Evolutionary conservation across 2,888 invertebrate genomes (phyloP).

Genomic region (Agriopis aurantiaria): DNA sequence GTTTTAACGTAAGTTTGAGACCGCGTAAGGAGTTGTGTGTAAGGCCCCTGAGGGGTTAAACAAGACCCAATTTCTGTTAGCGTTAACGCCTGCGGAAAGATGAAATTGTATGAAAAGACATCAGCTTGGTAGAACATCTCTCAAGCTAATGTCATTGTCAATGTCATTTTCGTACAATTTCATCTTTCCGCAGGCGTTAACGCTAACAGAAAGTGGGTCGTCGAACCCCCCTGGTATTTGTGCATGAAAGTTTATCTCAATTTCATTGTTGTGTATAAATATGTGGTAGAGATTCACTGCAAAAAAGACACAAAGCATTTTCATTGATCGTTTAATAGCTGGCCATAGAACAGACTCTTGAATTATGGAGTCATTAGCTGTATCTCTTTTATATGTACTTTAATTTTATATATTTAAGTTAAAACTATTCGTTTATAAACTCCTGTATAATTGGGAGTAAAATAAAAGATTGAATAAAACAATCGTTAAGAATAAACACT

Average conservation of each 20-base stretch:
- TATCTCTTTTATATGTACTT: slow-evolving; percentile 52
- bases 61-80: no score
- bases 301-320: slow-evolving; percentile 48
- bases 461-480: slow-evolving; percentile 59
- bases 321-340: slow-evolving; percentile 51
- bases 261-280: slow-evolving; percentile 16
- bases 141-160: no score
- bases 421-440: slow-evolving; percentile 47
- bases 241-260: slow-evolving; percentile 31
- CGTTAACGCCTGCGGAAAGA: no score
- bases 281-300: slow-evolving; percentile 28
- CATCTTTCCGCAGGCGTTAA: no score
- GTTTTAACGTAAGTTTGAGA: no score
- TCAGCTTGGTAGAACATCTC: no score
- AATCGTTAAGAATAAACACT: slow-evolving; percentile 48
- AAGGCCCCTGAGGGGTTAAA: no score
- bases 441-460: slow-evolving; percentile 54
- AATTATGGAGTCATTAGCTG: slow-evolving; percentile 42
- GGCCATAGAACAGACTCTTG: slow-evolving; percentile 48
- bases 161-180: no score
- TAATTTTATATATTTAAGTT: slow-evolving; percentile 51
- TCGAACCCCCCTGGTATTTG: no score
- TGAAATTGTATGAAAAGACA: no score
- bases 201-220: no score
- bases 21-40: no score